These are phyloP conservation scores for Pseudocheirus occidentalis DNA, from an alignment of 2,797 vertebrate species.

Conservation along the genomic window DNA sequence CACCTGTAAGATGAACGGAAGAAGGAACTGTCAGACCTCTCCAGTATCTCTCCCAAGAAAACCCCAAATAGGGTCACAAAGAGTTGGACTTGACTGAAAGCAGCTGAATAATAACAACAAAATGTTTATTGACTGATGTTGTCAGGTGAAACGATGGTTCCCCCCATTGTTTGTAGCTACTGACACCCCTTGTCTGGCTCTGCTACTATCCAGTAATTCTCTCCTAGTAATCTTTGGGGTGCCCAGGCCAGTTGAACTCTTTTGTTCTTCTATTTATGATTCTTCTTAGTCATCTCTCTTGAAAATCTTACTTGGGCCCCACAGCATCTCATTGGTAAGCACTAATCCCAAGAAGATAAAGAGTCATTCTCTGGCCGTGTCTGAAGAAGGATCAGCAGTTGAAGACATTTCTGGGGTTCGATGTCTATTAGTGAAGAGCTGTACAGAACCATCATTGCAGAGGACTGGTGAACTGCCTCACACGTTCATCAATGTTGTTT, in stretches of 20 bases:
- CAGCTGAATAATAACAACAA: too few species aligned
- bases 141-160: neutral
- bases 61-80: too few species aligned
- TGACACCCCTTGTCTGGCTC: neutral
- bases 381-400: neutral
- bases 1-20: too few species aligned
- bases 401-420: neutral
- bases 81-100: too few species aligned
- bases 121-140: neutral
- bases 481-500: neutral
- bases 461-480: neutral
- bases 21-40: too few species aligned
- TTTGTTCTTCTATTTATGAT: neutral
- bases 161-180: neutral
- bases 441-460: neutral
- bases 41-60: too few species aligned
- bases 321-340: neutral
- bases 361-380: neutral
- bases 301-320: neutral
- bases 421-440: neutral
- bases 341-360: neutral
- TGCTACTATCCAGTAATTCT: neutral
- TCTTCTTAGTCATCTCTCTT: neutral
- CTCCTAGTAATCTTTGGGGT: neutral
- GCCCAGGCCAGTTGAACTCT: neutral